Base-by-base conservation (phyloP, 2,113 vertebrate genomes). In the Nannobrachium achirus region DNA sequence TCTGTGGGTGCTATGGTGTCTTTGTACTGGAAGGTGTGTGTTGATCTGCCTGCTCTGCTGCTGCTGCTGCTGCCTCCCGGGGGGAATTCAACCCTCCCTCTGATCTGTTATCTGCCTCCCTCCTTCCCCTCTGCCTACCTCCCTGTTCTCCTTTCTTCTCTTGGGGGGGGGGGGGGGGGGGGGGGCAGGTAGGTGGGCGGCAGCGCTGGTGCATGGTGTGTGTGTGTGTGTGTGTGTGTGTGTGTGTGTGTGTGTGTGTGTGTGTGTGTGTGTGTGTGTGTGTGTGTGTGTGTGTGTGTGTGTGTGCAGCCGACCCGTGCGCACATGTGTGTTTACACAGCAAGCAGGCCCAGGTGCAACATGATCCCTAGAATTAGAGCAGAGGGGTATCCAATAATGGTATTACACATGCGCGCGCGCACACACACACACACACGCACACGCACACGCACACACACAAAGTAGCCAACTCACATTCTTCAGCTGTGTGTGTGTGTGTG, bases 61-160 rank as follows among this genome's bases (percentile, higher is more conserved):
- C 13, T 46, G 44, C 44, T 46, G 44, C 14, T 46, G 44, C 38
- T 41, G 56, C 6, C 13, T 6, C 3, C 18, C 4, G 33, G 40
- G 14, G 10, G 78, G 71, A 72, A 73, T 67, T 74, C 84, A 82
- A 5, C 85, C 84, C 80, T 90, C 87, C 81, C 73, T 84, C 82
- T 78, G 85, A 85, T 86, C 76, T 81, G 78, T 85, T 89, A 87
- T 89, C 87, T 66, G 65, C 78, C 76, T 72, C 78, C 80, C 2
- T n/a, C 14, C 75, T 78, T 80, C 71, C 41, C 19, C 58, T 7
- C 42, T 20, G 41, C 40, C 18, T 10, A 16, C 19, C 57, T 45
- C 41, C 44, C 41, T 14, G 16, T 61, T 2, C 13, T 19, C 25
- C 13, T 25, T 66, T 73, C 66, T 65, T 71, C 15, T 40, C n/a